Evolutionary conservation across 2,888 invertebrate genomes (phyloP), one percentile per base, ranked within the genome.

Genomic region (Oligia latruncula): DNA sequence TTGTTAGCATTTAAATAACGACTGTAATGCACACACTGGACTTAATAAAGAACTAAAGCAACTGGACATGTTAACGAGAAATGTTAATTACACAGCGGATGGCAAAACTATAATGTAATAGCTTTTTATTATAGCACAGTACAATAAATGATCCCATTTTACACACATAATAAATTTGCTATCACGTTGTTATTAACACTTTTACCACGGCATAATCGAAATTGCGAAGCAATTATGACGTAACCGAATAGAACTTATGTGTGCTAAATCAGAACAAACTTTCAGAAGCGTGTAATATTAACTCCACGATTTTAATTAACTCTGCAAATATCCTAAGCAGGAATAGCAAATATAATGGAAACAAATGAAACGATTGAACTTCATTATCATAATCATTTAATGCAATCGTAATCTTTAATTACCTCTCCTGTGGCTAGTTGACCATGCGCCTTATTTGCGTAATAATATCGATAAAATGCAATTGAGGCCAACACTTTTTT

Each of bases 391-490:
- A 86, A 86, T 86, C 80, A 83, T 83, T 83, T 77, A 80, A 85
- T 85, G 80, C 83, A 86, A 85, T 87, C 84, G 72, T 74, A 72
- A 81, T 72, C 74, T 83, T 78, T 85, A 83, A 87, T 81, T 79
- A 83, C 77, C 78, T 81, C 74, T 79, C 49, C 72, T 81, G 68
- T 82, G 76, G 58, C 72, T 43, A 75, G 68, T 79, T 81, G 74
- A 49, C 78, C 78, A 74, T 78, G 77, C 75, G 76, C 79, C 80
- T 83, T 66, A 87, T 84, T 89, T 87, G 80, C 80, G 86, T 83
- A 89, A 87, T 81, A 81, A 65, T 86, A 88, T 89, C 85, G 88
- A 86, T 85, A 89, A 88, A 90, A 87, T 72, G 89, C 79, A 86
- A 87, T 83, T 78, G 72, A 52, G 81, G 79, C 77, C 84, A 87